Evolutionary conservation across 2,888 invertebrate genomes (phyloP).

Genomic region (Drosophila neonasuta): DNA sequence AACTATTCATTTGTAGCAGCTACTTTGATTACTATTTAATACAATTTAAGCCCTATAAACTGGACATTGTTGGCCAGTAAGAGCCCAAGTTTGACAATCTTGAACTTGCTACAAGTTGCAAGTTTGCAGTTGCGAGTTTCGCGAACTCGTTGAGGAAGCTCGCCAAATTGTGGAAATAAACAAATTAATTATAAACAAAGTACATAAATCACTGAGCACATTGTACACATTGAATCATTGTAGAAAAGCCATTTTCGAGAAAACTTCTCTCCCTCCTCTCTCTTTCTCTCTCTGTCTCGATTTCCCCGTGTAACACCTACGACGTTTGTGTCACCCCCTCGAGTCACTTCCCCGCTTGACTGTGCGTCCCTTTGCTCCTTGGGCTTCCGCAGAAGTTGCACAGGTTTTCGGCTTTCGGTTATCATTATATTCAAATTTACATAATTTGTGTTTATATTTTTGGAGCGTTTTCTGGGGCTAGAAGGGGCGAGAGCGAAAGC

Average conservation of each 20-base stretch:
- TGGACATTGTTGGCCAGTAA: conserved; percentile 2
- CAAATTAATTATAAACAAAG: conserved; percentile 58
- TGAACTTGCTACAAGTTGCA: not conserved
- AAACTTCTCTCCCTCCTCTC: conserved; percentile 15
- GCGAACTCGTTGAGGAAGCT: not conserved
- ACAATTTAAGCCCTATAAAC: not conserved
- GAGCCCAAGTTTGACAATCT: not conserved
- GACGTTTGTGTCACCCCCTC: not conserved
- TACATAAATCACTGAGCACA: conserved; percentile 47
- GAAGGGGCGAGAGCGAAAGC: not conserved
- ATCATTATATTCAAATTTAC: conserved; percentile 74
- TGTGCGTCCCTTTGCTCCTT: not conserved
- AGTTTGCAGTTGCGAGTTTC: not conserved
- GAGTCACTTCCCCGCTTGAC: not conserved
- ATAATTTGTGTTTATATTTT: conserved; percentile 68
- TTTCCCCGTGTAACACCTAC: conserved; percentile 4
- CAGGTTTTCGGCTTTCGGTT: conserved; percentile 44
- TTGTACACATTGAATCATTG: conserved; percentile 26
- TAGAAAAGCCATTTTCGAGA: conserved; percentile 17
- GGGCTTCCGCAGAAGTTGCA: conserved; percentile 7
- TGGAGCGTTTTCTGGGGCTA: conserved; percentile 14
- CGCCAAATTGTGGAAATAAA: conserved; percentile 24
- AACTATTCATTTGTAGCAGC: no score
- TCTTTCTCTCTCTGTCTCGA: not conserved
- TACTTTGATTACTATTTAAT: no score